Evolutionary conservation across 1,140 invertebrate species (phyloP).

Genomic region (Microvelia longipes): DNA sequence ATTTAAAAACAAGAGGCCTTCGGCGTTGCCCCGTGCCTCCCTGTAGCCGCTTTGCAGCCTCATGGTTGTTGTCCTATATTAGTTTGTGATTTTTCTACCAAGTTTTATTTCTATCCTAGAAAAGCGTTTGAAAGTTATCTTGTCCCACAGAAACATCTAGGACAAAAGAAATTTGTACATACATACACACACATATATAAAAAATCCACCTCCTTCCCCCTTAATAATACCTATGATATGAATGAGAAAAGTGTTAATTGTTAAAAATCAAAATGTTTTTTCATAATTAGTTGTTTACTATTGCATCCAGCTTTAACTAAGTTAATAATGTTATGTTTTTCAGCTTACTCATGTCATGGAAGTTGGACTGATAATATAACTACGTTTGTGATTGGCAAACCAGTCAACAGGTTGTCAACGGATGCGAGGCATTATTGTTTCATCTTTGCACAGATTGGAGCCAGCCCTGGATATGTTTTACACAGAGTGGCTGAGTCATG

Average conservation of each 20-base stretch:
- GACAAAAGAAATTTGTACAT: too few species aligned
- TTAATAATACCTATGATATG: background rate
- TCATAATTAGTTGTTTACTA: background rate
- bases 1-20: too few species aligned
- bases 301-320: background rate
- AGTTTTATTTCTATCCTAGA: too few species aligned
- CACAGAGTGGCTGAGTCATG: conserved; percentile 17
- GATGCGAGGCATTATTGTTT: conserved; percentile 32
- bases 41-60: too few species aligned
- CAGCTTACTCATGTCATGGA: conserved; percentile 50
- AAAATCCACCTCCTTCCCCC: background rate
- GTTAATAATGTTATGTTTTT: conserved; percentile 15
- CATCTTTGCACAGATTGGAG: conserved; percentile 20
- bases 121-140: too few species aligned
- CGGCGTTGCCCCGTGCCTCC: too few species aligned
- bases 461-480: conserved; percentile 7
- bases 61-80: too few species aligned
- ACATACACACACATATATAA: background rate
- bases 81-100: too few species aligned
- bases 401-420: conserved; percentile 30
- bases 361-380: conserved; percentile 48
- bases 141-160: background rate
- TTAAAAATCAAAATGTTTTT: background rate
- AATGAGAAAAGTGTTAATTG: background rate
- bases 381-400: conserved; percentile 43